These are phyloP conservation scores for Octopus bimaculoides DNA, from an alignment of 1,140 invertebrate species.

Conservation along the genomic window DNA sequence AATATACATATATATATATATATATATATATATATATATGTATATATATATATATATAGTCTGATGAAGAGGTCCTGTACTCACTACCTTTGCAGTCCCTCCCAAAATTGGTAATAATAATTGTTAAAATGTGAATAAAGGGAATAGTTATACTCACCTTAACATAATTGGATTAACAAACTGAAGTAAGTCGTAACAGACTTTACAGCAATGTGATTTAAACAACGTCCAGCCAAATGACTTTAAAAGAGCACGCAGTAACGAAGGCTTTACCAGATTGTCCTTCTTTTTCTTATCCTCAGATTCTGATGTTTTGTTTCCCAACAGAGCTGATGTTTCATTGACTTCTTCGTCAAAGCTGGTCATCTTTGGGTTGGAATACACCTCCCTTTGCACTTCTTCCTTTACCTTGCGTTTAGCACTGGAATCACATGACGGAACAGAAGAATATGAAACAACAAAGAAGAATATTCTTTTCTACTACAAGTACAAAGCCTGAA, in stretches of 20 bases:
- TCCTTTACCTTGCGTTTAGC: not conserved
- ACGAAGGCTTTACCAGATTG: conserved; percentile 30
- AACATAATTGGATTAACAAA: conserved; percentile 44
- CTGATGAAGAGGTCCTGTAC: no score
- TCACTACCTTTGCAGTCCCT: no score
- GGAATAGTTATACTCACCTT: conserved; percentile 28
- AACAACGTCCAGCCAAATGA: conserved; percentile 39
- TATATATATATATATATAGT: no score
- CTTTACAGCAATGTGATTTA: conserved; percentile 40
- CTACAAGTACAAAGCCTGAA: no score
- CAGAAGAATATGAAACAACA: not conserved
- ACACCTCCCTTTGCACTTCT: not conserved
- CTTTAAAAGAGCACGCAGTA: conserved; percentile 39
- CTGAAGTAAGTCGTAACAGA: conserved; percentile 45
- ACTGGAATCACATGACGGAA: not conserved
- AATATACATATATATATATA: no score
- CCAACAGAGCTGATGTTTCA: not conserved
- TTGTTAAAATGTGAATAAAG: not conserved
- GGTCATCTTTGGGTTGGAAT: not conserved
- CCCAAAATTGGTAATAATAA: no score
- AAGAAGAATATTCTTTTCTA: no score
- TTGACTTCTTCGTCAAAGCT: not conserved
- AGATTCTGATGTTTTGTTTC: conserved; percentile 12
- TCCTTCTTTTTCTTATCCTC: conserved; percentile 22
- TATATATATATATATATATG: no score